Evolutionary conservation across 2,888 invertebrate genomes (phyloP), one percentile per base, ranked within the genome.

Genomic region (Apotomis betuletana): DNA sequence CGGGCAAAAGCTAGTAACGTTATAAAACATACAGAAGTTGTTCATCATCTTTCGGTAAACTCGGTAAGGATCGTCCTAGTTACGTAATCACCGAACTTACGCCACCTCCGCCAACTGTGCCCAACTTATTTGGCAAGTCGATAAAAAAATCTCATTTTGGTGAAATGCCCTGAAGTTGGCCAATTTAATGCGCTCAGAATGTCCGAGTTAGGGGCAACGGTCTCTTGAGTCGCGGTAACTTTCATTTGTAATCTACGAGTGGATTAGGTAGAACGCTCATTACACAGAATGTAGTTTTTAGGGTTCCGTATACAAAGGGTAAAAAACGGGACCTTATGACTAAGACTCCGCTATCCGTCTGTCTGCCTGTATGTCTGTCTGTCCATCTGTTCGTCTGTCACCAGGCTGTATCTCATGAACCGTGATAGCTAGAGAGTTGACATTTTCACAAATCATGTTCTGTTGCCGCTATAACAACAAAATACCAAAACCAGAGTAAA

Each of bases 121-220:
- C 64, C 46, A 55, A 46, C 57, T 65, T 65, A 65, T 57, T 57
- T 36, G 12, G 65, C 55, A 65, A 46, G 65, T 46, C 65, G 65
- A 57, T 65, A 65, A 65, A 65, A 63, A 55, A 65, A 46, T 57
- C 65, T 57, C 27, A 65, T 65, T 65, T 65, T n/a, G 55, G 27
- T n/a, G 46, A 5, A 65, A 65, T 65, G 55, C 55, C 55, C 36
- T 36, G n/a, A 46, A 36, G 55, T 65, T 65, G 57, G 55, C 44
- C 27, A 55, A 57, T 65, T 27, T 65, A 8, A 65, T 46, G 46
- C 44, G 12, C 10, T 41, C 44, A 5, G 54, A 44, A 64, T 15
- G 64, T 46, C 57, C 8, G 10, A 41, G 65, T 15, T 46, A 44
- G 15, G 15, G 49, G 3, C 3, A 49, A 9, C 5, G 41, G 49